Evolutionary conservation across 2,888 invertebrate genomes (phyloP), one percentile per base, ranked within the genome.

Genomic region (Plusia festucae): DNA sequence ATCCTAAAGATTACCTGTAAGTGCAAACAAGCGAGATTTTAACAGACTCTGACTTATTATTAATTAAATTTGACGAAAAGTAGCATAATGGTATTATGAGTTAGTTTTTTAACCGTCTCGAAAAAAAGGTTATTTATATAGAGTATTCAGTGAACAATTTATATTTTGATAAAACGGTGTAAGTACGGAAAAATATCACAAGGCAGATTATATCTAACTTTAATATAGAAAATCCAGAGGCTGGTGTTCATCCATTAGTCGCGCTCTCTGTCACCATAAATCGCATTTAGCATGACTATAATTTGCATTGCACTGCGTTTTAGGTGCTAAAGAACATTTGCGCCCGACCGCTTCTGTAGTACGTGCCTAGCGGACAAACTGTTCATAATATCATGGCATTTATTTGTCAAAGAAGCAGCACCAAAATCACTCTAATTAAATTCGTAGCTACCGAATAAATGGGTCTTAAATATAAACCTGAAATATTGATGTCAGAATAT

Each of bases 1-100:
- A 65, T 66, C 11, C 53, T 30, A 59, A 52, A n/a, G 63, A 65
- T 61, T 71, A 68, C 20, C 58, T 46, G 46, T 22, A 34, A 18
- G 57, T 53, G 18, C 16, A 13, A 56, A 64, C 18, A 58, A 53
- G 49, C 15, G 0, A 46, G 53, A 18, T 54, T 59, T 27, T 18
- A 34, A 49, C 18, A 2, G n/a, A 9, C 46, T n/a, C n/a, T n/a
- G 18, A 49, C 11, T 9, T 11, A 3, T 49, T 49, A 20, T 20
- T 20, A 16, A 49, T 18, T 20, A 9, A 49, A 49, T 49, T 18
- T 49, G 2, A 46, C 6, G 46, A 46, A 20, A 49, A 49, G 40
- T n/a, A 34, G n/a, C 30, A 9, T n/a, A n/a, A 30, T 9, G 30
- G 30, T 30, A 30, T 30, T 30, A 30, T 9, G 30, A 30, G 30